Evolutionary conservation across 2,888 invertebrate species (phyloP), one percentile per base, ranked within the genome.

Genomic region (Dolomedes plantarius): DNA sequence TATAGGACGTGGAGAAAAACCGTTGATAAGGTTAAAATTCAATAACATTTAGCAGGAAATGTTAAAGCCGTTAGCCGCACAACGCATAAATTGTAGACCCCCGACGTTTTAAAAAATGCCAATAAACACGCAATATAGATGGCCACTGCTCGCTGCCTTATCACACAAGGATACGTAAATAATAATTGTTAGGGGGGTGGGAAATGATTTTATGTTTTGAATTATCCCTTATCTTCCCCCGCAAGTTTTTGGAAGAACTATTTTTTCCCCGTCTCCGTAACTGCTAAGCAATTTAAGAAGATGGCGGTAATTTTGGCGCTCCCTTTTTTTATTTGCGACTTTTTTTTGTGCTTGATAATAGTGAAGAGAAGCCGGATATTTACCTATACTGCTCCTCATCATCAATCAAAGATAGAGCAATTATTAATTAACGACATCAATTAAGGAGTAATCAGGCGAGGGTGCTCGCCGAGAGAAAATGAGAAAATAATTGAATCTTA

Each of bases 11-110:
- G 23, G 23, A 75, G 76, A 82, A 82, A 82, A 82, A 82, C 62
- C 23, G 27, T 31, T 75, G 75, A 83, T 83, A 76, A 83, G 76
- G 76, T 72, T 76, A 71, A 76, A 56, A 72, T 72, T 76, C 65
- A 83, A 76, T 76, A 76, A 76, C 76, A 75, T 82, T 82, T 75
- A 76, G 75, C 75, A 62, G 82, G 82, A 83, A 83, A 83, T 83
- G 76, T 83, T 75, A 65, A 75, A 7, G 75, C 28, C 82, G 50
- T 50, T 67, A 46, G 67, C 5, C 2, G 65, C 13, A 64, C 46
- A 46, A 31, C 65, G 16, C 41, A 64, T 72, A 79, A 75, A 82
- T 69, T 74, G 69, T n/a, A 32, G 32, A 50, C 28, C 23, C n/a
- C 23, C 19, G 19, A 27, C 31, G 29, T 71, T 82, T 71, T 76